Base-by-base conservation (phyloP, 2,113 vertebrate genomes). In the Anoura caudifer region DNA sequence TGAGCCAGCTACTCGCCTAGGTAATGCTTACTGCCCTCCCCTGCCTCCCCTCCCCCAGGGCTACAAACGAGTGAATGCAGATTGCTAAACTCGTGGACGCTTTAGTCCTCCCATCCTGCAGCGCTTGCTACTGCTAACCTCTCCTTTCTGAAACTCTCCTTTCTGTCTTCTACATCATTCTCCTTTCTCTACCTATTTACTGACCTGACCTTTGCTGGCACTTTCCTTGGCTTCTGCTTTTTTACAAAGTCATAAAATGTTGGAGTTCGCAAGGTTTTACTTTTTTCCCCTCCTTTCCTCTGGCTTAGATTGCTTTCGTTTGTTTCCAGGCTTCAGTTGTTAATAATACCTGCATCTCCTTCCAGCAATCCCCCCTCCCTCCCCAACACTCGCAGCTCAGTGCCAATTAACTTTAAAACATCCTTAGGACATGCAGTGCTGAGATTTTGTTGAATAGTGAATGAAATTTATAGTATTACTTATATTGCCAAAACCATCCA, bases 241-340 rank as follows among this genome's bases (percentile, higher is more conserved):
- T 43, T 77, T 19, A 79, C 43, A 94, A 86, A 84, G n/a, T 38
- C 63, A 84, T 70, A 56, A 72, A 43, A 87, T 36, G 17, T 47
- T 87, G 15, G 11, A 52, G 70, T 83, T 36, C 9, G 73, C 80
- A 38, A 73, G 36, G 7, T 94, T 87, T 76, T 50, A 14, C 33
- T 54, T 92, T 36, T 54, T 87, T 47, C 31, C 31, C 59, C 61
- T 69, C 75, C 63, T n/a, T 33, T 54, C 80, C 22, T 84, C 33
- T 95, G 19, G 33, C n/a, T 52, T 72, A 56, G 38, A 24, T 83
- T 70, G 54, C 91, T 75, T 89, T 56, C 14, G 19, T 90, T 90
- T 95, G 73, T 93, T 87, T 96, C 82, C 79, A 77, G 20, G 16
- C 45, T 89, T 95, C 73, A 63, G 52, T 15, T 85, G 80, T 79